Evolutionary conservation across 2,888 invertebrate genomes (phyloP).

Genomic region (Perithous albicinctus): DNA sequence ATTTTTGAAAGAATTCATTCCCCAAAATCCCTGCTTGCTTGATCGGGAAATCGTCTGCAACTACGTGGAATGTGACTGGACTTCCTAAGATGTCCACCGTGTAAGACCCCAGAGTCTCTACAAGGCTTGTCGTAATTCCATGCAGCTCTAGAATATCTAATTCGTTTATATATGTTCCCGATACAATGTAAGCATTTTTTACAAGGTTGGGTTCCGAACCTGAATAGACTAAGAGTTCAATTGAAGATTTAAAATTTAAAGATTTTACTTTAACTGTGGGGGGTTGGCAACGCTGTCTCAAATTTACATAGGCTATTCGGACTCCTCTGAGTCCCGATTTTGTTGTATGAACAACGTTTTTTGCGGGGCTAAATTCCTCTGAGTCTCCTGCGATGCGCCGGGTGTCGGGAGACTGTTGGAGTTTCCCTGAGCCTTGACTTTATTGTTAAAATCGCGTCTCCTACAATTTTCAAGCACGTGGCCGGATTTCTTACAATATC

Average conservation of each 20-base stretch:
- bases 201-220: constrained; percentile 37
- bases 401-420: constrained; percentile 21
- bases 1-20: constrained; percentile 14
- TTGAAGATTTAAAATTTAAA: no score
- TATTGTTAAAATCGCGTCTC: constrained; percentile 25
- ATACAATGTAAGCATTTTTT: constrained; percentile 16
- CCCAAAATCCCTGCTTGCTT: constrained; percentile 20
- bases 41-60: constrained; percentile 28
- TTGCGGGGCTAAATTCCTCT: constrained; percentile 11
- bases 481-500: constrained; percentile 21
- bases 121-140: constrained; percentile 28
- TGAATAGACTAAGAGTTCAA: constrained; percentile 20
- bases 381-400: constrained; percentile 27
- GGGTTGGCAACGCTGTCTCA: constrained; percentile 27
- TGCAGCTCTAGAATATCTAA: constrained; percentile 23
- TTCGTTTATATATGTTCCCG: constrained; percentile 1
- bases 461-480: constrained; percentile 31
- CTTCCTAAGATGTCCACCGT: constrained; percentile 2
- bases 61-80: constrained; percentile 15
- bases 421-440: constrained; percentile 22
- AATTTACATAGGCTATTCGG: constrained; percentile 38
- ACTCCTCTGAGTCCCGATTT: constrained; percentile 29
- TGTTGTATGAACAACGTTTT: neutral
- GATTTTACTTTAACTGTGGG: constrained; percentile 23
- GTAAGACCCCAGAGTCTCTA: constrained; percentile 21